phyloP scores from a whole-genome alignment of 2,888 invertebrate species.

The Eupithecia dodoneata region DNA sequence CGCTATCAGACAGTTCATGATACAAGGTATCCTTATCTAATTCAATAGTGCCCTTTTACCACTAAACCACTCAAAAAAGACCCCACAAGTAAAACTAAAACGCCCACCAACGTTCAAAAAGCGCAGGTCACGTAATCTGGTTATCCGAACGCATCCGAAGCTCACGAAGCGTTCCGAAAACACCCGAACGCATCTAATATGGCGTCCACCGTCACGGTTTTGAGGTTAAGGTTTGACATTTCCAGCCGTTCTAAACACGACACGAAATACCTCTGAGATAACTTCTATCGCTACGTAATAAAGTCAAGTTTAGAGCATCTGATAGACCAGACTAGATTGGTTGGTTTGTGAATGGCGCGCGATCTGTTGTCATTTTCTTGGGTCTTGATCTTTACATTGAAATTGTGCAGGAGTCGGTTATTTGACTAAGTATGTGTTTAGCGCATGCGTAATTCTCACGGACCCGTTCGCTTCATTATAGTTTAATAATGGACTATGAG shows the following conservation, averaged over 20 bases:
- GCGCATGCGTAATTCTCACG: slow-evolving; percentile 67
- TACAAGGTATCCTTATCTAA: slow-evolving; percentile 72
- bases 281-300: slow-evolving; percentile 46
- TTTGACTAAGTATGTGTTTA: slow-evolving; percentile 58
- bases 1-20: slow-evolving; percentile 66
- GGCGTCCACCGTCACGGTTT: slow-evolving; percentile 78
- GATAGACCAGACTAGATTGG: slow-evolving; percentile 47
- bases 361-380: slow-evolving; percentile 56
- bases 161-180: slow-evolving; percentile 64
- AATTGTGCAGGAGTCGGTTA: slow-evolving; percentile 61
- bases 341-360: slow-evolving; percentile 61
- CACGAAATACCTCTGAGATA: slow-evolving; percentile 45
- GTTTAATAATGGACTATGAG: slow-evolving; percentile 59
- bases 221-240: slow-evolving; percentile 84
- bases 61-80: slow-evolving; percentile 56
- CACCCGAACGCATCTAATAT: slow-evolving; percentile 70
- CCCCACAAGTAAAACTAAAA: slow-evolving; percentile 41
- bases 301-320: slow-evolving; percentile 56
- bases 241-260: slow-evolving; percentile 71
- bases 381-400: slow-evolving; percentile 83
- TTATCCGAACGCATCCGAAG: slow-evolving; percentile 49
- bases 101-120: slow-evolving; percentile 29
- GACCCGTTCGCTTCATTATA: slow-evolving; percentile 61
- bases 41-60: slow-evolving; percentile 66
- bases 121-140: slow-evolving; percentile 59